Evolutionary conservation across 2,113 vertebrate species (phyloP), one percentile per base, ranked within the genome.

Genomic region (Laticauda laticaudata): DNA sequence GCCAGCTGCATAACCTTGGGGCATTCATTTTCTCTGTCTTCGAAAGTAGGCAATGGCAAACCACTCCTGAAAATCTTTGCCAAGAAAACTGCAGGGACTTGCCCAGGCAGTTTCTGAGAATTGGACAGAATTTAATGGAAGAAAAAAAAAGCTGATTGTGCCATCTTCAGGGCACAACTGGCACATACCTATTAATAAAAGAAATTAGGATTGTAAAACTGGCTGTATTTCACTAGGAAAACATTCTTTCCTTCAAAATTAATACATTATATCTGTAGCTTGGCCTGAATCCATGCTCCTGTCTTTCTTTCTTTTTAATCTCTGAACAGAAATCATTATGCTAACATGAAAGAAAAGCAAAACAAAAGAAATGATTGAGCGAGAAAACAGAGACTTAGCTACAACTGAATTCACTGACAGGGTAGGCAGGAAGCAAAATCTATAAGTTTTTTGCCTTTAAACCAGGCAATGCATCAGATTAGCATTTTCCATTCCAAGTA

Each of bases 221-320:
- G 45, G 45, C 55, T 59, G 57, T 23, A 34, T 55, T 59, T 54
- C 48, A 88, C 43, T 20, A 43, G 14, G 48, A 87, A 55, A 92
- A 24, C 20, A 86, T 57, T 57, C 9, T 59, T 89, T 57, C 23
- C 15, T 39, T 45, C 39, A 24, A 29, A 57, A 90, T 21, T 39
- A 51, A 4, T 11, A 54, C 54, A 2, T 2, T 48, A 56, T 48
- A 69, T n/a, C 45, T 59, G 24, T 10, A 90, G 91, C 48, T 56
- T 0, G 0, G 0, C 0, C 0, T 14, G 6, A 1, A 34, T 14
- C 0, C 91, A 21, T 53, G 20, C 2, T 4, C n/a, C 53, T 34
- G 43, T 56, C 89, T 93, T 18, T 88, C 2, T 21, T 88, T 88
- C 4, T 90, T 59, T 61, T 3, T 59, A 86, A 86, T 26, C 54